phyloP scores from a whole-genome alignment of 2,113 vertebrate species.

The Coptodon bakossiorum region DNA sequence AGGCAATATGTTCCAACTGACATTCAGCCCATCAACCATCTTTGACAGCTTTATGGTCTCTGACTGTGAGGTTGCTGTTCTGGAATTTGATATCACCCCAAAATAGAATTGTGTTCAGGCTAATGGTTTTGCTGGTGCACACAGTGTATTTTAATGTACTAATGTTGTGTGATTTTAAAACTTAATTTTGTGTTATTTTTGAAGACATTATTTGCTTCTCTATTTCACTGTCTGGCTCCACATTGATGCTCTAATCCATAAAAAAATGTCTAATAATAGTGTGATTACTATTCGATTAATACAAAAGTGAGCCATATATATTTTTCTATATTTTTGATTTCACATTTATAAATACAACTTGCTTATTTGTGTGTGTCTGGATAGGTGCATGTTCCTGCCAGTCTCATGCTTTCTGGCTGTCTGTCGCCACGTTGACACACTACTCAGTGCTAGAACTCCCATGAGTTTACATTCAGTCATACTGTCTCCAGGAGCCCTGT shows the following conservation, averaged over 20 bases:
- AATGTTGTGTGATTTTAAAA: neutral
- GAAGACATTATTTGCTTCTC: neutral
- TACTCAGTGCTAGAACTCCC: conserved; percentile 55
- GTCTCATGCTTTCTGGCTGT: neutral
- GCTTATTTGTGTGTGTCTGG: neutral
- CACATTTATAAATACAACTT: neutral
- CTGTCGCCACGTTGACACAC: conserved; percentile 5
- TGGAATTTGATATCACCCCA: conserved; percentile 21
- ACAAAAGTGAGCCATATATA: neutral
- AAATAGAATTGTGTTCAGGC: conserved; percentile 29
- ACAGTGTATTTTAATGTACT: neutral
- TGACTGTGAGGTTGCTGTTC: conserved; percentile 10
- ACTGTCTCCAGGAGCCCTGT: conserved; percentile 42
- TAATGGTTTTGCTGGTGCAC: conserved; percentile 14
- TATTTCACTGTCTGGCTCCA: neutral
- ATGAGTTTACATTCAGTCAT: conserved; percentile 31
- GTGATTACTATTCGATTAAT: neutral
- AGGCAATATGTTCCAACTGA: neutral
- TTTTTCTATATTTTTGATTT: neutral
- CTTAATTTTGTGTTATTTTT: neutral
- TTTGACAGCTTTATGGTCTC: conserved; percentile 5
- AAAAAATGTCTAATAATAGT: neutral
- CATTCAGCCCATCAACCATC: conserved; percentile 3
- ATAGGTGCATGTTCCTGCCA: neutral
- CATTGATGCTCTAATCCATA: neutral